Conservation (phyloP, 1,140 invertebrate species). For the Drosophila parvula region DNA sequence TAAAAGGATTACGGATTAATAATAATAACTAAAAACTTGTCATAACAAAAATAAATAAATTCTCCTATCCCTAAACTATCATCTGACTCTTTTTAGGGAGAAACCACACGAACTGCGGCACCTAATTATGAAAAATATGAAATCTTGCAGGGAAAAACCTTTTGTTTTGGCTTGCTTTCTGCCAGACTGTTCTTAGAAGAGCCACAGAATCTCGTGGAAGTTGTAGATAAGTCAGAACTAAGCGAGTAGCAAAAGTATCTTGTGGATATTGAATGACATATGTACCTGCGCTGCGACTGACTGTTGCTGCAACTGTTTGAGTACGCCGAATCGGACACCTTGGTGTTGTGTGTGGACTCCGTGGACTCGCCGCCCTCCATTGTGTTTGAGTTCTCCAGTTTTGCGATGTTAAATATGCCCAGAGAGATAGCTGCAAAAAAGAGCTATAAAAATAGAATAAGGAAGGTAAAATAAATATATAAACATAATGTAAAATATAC, state of each 20-base stretch:
- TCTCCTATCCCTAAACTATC: no score
- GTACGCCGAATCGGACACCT: slow-evolving; percentile 91
- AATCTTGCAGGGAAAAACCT: no score
- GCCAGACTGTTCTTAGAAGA: not conserved
- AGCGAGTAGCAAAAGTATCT: not conserved
- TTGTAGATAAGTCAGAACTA: not conserved
- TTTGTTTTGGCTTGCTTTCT: no score
- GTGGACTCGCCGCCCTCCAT: slow-evolving; percentile 83
- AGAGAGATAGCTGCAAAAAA: not conserved
- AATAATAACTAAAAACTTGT: not conserved
- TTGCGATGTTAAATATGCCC: not conserved
- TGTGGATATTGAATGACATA: slow-evolving; percentile 30
- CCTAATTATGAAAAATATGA: no score
- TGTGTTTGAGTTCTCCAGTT: slow-evolving; percentile 27
- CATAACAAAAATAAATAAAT: no score
- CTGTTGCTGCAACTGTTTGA: slow-evolving; percentile 91
- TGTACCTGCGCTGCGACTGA: slow-evolving; percentile 91
- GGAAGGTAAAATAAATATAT: no score
- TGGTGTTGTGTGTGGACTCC: slow-evolving; percentile 85
- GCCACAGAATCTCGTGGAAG: not conserved
- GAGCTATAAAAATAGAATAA: no score
- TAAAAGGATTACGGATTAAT: not conserved
- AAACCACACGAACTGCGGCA: no score
- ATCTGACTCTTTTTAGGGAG: no score
- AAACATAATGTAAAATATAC: no score